Evolutionary conservation across 2,113 vertebrate genomes (phyloP), one percentile per base, ranked within the genome.

Genomic region (Pelusios castaneus): DNA sequence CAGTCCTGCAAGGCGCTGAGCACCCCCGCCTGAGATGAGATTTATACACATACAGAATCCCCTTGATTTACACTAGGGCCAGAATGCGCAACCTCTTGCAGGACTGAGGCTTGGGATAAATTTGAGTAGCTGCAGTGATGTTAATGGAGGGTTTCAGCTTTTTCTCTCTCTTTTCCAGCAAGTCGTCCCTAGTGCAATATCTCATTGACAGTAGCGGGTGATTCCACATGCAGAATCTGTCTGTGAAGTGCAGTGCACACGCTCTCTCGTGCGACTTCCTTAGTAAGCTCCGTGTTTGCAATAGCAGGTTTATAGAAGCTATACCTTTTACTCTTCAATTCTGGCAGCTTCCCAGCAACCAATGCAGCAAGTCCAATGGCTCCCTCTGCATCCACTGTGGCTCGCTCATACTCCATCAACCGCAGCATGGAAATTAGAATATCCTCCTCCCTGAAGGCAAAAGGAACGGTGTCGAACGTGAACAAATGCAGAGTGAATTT

Each of bases 311-410:
- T 73, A 49, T 14, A 13, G 47, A 27, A 49, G 76, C 1, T 16
- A 0, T 95, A 99, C 99, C 97, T 98, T 98, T 99, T 99, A 78
- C 99, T 98, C 97, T 97, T 99, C 67, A 99, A 90, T 76, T 99
- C 99, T 0, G 98, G 98, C 70, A 99, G 94, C 10, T 98, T 98
- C 55, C 99, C 99, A 7, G 98, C 97, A 93, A 98, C 93, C 78
- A 99, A 16, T 8, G 99, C 99, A 25, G 99, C 99, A 52, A 99
- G 95, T 27, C 98, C 99, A 96, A 99, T 98, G 63, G 99, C 98
- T 47, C 99, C 99, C 86, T 99, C 99, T 6, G 98, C 98, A 95
- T 99, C 99, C 17, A 99, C 98, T 0, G 97, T 98, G 81, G 98
- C 98, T 92, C 98, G 98, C 83, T 99, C 99, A 3, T 98, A 99